phyloP scores from a whole-genome alignment of 1,140 invertebrate species.

The Drosophila mauritiana region DNA sequence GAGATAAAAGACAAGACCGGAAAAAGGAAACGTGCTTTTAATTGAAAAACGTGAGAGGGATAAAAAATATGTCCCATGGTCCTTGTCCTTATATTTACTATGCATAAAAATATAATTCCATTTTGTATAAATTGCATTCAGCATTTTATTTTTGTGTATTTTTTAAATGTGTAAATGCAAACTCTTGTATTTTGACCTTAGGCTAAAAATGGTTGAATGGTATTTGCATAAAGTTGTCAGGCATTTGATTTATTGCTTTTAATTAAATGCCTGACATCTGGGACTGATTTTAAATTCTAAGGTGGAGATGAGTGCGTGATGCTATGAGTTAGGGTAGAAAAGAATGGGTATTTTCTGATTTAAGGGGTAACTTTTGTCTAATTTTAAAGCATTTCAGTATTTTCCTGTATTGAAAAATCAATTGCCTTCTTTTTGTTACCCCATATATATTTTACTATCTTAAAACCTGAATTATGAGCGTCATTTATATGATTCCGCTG shows the following conservation, averaged over 20 bases:
- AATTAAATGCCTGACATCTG: constrained; percentile 61
- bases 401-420: neutral
- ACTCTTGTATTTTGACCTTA: constrained; percentile 29
- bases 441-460: constrained; percentile 10
- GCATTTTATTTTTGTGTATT: constrained; percentile 5
- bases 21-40: constrained; percentile 63
- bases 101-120: neutral
- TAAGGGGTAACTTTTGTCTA: neutral
- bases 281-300: constrained; percentile 6
- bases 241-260: constrained; percentile 71
- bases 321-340: neutral
- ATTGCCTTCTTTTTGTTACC: neutral
- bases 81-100: constrained; percentile 5
- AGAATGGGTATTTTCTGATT: neutral
- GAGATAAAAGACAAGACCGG: constrained; percentile 3
- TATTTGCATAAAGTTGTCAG: constrained; percentile 67
- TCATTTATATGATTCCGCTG: constrained; percentile 24
- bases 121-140: neutral
- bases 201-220: constrained; percentile 34
- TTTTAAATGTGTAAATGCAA: constrained; percentile 12
- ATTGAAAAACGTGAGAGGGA: constrained; percentile 74
- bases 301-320: neutral
- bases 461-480: constrained; percentile 28
- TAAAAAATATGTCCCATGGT: constrained; percentile 6
- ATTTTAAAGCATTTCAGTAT: neutral